Conservation (phyloP, 2,888 invertebrate genomes). For the Imbricaverruca yamaguchii region DNA sequence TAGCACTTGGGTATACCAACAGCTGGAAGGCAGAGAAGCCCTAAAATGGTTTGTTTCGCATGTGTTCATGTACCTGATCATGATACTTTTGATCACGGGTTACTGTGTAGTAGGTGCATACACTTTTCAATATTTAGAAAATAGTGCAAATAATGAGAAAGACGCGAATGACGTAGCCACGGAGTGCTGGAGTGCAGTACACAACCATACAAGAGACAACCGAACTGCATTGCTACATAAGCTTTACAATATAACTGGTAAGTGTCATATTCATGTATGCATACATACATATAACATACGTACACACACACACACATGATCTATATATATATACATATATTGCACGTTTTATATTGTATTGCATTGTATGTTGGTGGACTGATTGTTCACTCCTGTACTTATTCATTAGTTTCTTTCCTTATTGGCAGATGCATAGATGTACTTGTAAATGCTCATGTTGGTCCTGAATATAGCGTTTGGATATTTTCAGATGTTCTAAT, state of each 20-base stretch:
- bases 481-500: too few species aligned
- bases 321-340: background rate
- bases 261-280: background rate
- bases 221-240: background rate
- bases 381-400: too few species aligned
- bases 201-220: background rate
- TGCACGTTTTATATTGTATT: background rate
- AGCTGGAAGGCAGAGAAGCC: background rate
- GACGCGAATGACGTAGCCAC: background rate
- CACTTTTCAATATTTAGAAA: background rate
- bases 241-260: background rate
- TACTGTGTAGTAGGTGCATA: background rate
- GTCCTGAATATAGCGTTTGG: too few species aligned
- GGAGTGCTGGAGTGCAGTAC: background rate
- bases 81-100: background rate
- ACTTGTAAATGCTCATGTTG: too few species aligned
- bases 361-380: too few species aligned
- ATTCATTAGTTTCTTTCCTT: too few species aligned
- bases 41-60: constrained; percentile 3
- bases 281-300: background rate
- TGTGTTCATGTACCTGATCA: background rate
- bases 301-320: background rate
- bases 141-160: background rate
- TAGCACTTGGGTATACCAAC: background rate
- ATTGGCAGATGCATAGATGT: too few species aligned